phyloP scores from a whole-genome alignment of 2,113 vertebrate genomes.

The Bufo bufo region DNA sequence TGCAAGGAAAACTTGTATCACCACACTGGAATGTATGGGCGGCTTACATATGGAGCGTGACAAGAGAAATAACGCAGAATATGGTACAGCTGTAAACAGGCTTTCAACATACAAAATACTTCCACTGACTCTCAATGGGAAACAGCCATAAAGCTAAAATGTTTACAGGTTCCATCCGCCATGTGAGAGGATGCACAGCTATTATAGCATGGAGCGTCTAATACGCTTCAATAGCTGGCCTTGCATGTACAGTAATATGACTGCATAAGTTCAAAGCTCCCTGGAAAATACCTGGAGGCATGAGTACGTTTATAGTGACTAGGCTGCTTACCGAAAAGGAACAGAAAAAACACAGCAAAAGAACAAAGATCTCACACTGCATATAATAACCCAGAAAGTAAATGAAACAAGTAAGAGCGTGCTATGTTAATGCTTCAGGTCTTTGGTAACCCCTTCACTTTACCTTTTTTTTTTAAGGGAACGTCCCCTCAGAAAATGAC shows the following conservation, averaged over 20 bases:
- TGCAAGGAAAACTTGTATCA: slow-evolving; percentile 31
- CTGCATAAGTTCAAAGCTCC: not conserved
- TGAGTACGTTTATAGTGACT: not conserved
- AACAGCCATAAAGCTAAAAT: slow-evolving; percentile 12
- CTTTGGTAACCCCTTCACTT: not conserved
- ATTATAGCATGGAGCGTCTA: slow-evolving; percentile 11
- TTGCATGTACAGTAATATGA: not conserved
- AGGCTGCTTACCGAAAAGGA: not conserved
- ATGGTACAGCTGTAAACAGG: slow-evolving; percentile 39
- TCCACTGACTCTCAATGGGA: slow-evolving; percentile 5
- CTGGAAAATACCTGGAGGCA: not conserved
- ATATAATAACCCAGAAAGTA: not conserved
- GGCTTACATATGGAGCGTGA: slow-evolving; percentile 36
- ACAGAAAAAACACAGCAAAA: not conserved
- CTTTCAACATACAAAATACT: slow-evolving; percentile 12
- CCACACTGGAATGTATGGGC: slow-evolving; percentile 43
- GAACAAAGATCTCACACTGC: not conserved
- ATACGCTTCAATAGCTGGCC: not conserved
- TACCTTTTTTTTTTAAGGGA: not conserved
- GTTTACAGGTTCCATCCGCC: slow-evolving; percentile 21
- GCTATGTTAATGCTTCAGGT: not conserved
- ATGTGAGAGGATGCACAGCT: not conserved
- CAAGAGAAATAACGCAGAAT: slow-evolving; percentile 31
- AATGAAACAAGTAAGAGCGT: not conserved
- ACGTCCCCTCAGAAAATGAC: no score